Evolutionary conservation across 2,888 invertebrate genomes (phyloP).

Genomic region (Drosophila pseudotalamancana): DNA sequence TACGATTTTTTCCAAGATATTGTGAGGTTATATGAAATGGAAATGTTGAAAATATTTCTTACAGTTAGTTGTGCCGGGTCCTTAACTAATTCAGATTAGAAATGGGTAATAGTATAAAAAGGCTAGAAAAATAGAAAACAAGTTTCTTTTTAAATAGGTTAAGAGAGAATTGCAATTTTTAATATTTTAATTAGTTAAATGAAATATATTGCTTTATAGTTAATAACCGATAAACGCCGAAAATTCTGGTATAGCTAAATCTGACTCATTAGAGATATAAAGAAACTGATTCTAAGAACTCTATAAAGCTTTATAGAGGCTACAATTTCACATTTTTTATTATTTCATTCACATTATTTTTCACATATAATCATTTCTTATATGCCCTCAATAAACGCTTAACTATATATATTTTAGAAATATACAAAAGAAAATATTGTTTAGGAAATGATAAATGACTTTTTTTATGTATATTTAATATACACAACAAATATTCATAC

Average conservation of each 20-base stretch:
- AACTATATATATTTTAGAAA: neutral
- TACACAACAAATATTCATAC: slow-evolving; percentile 73
- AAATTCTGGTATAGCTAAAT: neutral
- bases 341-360: neutral
- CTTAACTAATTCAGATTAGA: slow-evolving; percentile 29
- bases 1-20: slow-evolving; percentile 4
- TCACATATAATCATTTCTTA: neutral
- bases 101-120: neutral
- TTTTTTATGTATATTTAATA: slow-evolving; percentile 78
- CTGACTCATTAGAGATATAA: too few species aligned
- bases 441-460: slow-evolving; percentile 66
- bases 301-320: too few species aligned
- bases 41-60: neutral
- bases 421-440: slow-evolving; percentile 13
- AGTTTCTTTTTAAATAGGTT: neutral
- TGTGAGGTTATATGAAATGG: slow-evolving; percentile 6
- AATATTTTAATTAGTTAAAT: neutral
- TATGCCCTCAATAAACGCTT: neutral
- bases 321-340: neutral
- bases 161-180: neutral
- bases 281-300: too few species aligned
- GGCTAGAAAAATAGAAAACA: neutral
- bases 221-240: neutral
- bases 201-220: neutral
- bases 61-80: slow-evolving; percentile 12